Evolutionary conservation across 1,140 invertebrate genomes (phyloP), one percentile per base, ranked within the genome.

Genomic region (Trichonephila inaurata): DNA sequence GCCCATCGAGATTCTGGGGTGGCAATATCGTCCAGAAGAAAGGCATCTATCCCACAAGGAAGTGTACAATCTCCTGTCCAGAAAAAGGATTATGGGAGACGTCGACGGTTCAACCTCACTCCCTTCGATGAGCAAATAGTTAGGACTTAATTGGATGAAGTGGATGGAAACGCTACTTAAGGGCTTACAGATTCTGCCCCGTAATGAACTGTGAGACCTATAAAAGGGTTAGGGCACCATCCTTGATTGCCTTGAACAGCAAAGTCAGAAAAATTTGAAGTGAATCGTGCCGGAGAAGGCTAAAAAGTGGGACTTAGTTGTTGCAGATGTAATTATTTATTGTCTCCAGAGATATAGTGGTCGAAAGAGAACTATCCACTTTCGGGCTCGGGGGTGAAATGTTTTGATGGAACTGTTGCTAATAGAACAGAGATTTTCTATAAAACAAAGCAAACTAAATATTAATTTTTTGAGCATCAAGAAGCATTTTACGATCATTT

Each of bases 81-180:
- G 44, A 51, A n/a, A 64, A 64, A 24, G 85, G 61, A 64, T 88
- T 64, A 28, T 61, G 62, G 86, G 19, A 19, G 19, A 64, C 33
- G 60, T 85, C 44, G 21, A 61, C 21, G 58, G 33, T 40, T 61
- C 83, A 64, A 61, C 86, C 64, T 88, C 60, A 64, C 61, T n/a
- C 51, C 82, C 82, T 58, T 58, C 40, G 61, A 88, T 88, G 86
- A 62, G 86, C 86, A 88, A 88, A 88, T 88, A 88, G 86, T 88
- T 88, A 88, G 86, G 86, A 64, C 86, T 88, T 88, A 88, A 88
- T 88, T 88, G 86, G 86, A 88, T 88, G 86, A 88, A 88, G 86
- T 88, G 86, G 86, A 62, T 64, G 62, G 62, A 58, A 44, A 66
- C 86, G 66, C 86, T 88, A 58, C 86, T 88, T 88, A 88, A 88